A percentile compares a stretch with the other conserved stretches of the same genome.
These are phyloP conservation scores for Pterophyllum scalare DNA, from an alignment of 2,113 vertebrate genomes.

Conservation along the genomic window DNA sequence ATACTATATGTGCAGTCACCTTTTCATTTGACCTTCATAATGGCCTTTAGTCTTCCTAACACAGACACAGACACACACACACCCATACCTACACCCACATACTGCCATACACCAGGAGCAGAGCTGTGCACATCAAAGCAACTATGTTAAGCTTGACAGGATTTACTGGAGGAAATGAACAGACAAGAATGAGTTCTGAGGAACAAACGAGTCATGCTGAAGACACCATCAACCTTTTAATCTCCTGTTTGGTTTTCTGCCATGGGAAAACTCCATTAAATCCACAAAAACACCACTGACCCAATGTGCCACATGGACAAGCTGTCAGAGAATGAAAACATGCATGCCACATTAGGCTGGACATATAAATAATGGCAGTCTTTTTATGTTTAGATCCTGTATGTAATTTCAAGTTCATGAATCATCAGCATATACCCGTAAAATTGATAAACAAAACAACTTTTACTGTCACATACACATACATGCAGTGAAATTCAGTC, in stretches of 20 bases:
- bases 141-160: constrained; percentile 68
- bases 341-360: neutral
- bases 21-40: constrained; percentile 42
- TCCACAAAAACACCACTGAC: neutral
- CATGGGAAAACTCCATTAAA: constrained; percentile 52
- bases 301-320: neutral
- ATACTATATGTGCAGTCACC: neutral
- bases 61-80: neutral
- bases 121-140: constrained; percentile 78
- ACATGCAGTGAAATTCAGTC: too few species aligned
- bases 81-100: neutral
- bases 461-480: too few species aligned
- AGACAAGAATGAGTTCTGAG: constrained; percentile 26
- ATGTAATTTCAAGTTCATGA: neutral
- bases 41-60: constrained; percentile 7
- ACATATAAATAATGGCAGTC: neutral
- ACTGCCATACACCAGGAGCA: neutral
- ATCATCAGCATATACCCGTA: neutral
- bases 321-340: neutral
- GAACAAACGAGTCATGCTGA: constrained; percentile 42
- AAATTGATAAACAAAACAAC: neutral
- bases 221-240: constrained; percentile 64
- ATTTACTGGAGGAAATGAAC: constrained; percentile 53
- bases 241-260: constrained; percentile 53
- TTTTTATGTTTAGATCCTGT: neutral